Evolutionary conservation across 2,888 invertebrate species (phyloP), one percentile per base, ranked within the genome.

Genomic region (Pseudeuparius sepicola): DNA sequence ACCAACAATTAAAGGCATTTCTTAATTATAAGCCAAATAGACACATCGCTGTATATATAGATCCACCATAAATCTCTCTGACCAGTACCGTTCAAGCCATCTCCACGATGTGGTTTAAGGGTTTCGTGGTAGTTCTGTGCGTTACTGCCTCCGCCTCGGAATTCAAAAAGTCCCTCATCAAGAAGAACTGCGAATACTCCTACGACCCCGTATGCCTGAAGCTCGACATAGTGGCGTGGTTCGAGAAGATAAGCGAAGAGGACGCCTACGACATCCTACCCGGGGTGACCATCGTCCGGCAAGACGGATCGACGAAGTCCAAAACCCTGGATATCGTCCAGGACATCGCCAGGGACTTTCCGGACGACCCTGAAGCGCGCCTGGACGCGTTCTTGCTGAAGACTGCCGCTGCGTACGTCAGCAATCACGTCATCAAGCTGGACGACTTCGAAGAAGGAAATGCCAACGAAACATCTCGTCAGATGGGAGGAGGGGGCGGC

Each of bases 161-260:
- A n/a, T n/a, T n/a, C n/a, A n/a, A n/a, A n/a, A n/a, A n/a, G n/a
- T n/a, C n/a, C n/a, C n/a, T n/a, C n/a, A n/a, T n/a, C n/a, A n/a
- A n/a, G 7, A 51, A 57, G 31, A 69, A 70, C 43, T 78, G 79
- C 56, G 65, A 66, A 25, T 66, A 65, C 10, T 60, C 65, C 1
- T 74, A 78, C 50, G 82, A 76, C 55, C 66, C 78, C 15, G 80
- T 81, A 53, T 87, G 87, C 53, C 61, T 86, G 20, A 86, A 86
- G 55, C 64, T 86, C 41, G 84, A 85, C 50, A 73, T 82, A 27
- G 71, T 84, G 2, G 78, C 79, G 3, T 75, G 85, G 51, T 67
- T 87, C 42, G 85, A 86, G 53, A 75, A 76, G 30, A 54, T 86
- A 14, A 74, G 78, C 46, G 77, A 79, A 52, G 72, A 74, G 43